Conservation (phyloP, 2,888 invertebrate genomes). For the Drosophila bunnanda region DNA sequence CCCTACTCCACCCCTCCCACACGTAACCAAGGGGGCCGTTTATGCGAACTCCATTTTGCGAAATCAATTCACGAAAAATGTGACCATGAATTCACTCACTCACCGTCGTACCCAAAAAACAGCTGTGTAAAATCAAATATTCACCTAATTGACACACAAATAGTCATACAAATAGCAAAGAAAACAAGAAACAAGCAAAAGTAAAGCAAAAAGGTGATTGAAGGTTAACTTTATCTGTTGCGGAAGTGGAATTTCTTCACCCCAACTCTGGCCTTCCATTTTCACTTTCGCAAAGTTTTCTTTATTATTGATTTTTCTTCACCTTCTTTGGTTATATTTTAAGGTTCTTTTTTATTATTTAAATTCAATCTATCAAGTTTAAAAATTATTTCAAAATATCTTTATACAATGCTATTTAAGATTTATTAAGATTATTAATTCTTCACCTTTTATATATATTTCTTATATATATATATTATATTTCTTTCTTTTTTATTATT, state of each 20-base stretch:
- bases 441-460: too few relatives aligned
- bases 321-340: not conserved
- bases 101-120: constrained; percentile 21
- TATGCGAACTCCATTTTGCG: constrained; percentile 28
- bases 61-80: constrained; percentile 37
- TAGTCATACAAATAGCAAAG: constrained; percentile 4
- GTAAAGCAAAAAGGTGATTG: not conserved
- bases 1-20: constrained; percentile 20
- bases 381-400: not conserved
- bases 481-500: too few relatives aligned
- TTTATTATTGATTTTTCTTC: not conserved
- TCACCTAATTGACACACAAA: constrained; percentile 27
- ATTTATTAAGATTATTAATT: too few relatives aligned
- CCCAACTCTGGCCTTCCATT: not conserved
- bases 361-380: not conserved
- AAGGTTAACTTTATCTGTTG: constrained; percentile 29
- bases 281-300: not conserved
- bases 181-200: not conserved
- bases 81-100: constrained; percentile 29
- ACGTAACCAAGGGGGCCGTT: constrained; percentile 8
- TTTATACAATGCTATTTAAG: too few relatives aligned
- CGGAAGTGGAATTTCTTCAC: constrained; percentile 29
- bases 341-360: not conserved
- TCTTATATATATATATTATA: too few relatives aligned
- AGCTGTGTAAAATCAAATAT: constrained; percentile 36